Base-by-base conservation (phyloP, 2,113 vertebrate genomes). In the Oncorhynchus tshawytscha region DNA sequence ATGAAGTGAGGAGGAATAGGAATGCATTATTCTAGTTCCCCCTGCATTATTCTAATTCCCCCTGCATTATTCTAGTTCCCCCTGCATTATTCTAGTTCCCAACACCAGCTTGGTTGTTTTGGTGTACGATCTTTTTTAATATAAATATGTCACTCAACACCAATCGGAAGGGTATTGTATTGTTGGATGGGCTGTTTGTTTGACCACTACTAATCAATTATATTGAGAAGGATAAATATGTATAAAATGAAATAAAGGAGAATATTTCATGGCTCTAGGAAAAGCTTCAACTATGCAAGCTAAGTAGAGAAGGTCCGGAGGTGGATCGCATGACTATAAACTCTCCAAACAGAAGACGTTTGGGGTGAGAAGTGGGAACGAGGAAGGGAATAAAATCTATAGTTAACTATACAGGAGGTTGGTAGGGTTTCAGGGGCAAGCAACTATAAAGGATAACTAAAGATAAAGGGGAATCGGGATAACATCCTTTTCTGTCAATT, bases 331-430 rank as follows among this genome's bases (percentile, higher is more conserved):
- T 11, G 20, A 60, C 51, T 57, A 57, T 39, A 57, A 88, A 88
- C 78, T 79, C 76, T 84, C 78, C 84, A 89, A 90, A 89, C 83
- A 87, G 15, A 84, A 89, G 78, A 86, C 73, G 75, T 81, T 45
- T 80, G 20, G 81, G 86, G 81, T 51, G 49, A 16, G 15, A 16
- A 54, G 12, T 3, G 15, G 51, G 51, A 54, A 18, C 51, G 3
- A 18, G 51, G 69, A 51, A 79, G 67, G 84, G 84, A 77, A 72
- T 45, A 82, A 71, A 80, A 71, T 78, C 74, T 71, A 74, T 78
- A 67, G 78, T 79, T 75, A 82, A 78, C 71, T 65, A 83, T 69
- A 70, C 51, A 75, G 15, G 82, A 75, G 70, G 29, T 57, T 77
- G 71, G 74, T 45, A 48, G 80, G 74, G 74, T 85, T 79, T 82